Conservation (phyloP, 1,140 invertebrate genomes). For the Cydia pomonella region DNA sequence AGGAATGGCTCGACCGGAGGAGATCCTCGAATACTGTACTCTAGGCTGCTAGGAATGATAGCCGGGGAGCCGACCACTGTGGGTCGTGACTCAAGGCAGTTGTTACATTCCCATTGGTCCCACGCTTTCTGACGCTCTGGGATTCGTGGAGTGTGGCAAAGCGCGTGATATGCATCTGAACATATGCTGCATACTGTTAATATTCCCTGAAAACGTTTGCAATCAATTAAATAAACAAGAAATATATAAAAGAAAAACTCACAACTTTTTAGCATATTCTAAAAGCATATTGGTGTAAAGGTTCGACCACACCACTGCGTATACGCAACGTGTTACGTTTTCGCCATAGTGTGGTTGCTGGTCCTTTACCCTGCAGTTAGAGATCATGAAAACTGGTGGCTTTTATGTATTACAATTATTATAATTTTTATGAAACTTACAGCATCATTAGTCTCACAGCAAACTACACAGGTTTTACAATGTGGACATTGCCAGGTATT, state of each 20-base stretch:
- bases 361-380: too few species aligned
- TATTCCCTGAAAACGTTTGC: conserved; percentile 80
- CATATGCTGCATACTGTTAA: conserved; percentile 90
- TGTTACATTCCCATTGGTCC: conserved; percentile 82
- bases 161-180: conserved; percentile 90
- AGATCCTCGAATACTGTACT: conserved; percentile 53
- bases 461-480: conserved; percentile 86
- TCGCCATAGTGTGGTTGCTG: too few species aligned
- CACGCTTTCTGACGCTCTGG: conserved; percentile 79
- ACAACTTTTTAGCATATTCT: conserved; percentile 35
- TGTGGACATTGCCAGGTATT: conserved; percentile 88
- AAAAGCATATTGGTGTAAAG: conserved; percentile 8
- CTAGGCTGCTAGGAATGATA: conserved; percentile 58
- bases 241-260: too few species aligned
- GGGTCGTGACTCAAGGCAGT: conserved; percentile 78
- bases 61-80: conserved; percentile 62
- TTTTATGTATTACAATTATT: too few species aligned
- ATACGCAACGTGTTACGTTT: too few species aligned
- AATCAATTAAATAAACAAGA: conserved; percentile 38
- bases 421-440: conserved; percentile 78
- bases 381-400: too few species aligned
- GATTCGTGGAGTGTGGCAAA: conserved; percentile 86
- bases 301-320: too few species aligned
- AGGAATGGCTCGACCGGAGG: conserved; percentile 65
- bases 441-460: conserved; percentile 86